These are phyloP conservation scores for Ciconia maguari DNA, from an alignment of 2,113 vertebrate genomes.

Conservation along the genomic window DNA sequence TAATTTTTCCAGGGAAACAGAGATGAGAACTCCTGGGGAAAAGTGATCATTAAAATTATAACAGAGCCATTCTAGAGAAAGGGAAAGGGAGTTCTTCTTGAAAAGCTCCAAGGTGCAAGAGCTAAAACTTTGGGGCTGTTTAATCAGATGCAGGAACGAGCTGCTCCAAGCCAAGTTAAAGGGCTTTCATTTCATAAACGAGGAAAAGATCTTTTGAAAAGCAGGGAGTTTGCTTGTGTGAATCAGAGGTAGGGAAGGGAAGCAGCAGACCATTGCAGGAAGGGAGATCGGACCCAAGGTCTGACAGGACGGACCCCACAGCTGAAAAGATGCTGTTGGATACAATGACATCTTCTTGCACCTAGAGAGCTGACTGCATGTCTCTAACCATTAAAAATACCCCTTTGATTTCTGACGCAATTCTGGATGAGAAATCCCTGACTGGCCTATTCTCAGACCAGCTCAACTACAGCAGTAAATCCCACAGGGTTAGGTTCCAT, in stretches of 20 bases:
- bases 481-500: not conserved
- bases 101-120: not conserved
- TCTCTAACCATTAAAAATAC: not conserved
- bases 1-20: slow-evolving; percentile 25
- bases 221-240: not conserved
- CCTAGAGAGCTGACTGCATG: not conserved
- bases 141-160: not conserved
- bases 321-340: not conserved
- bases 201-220: not conserved
- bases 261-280: fast-evolving
- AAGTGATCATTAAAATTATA: not conserved
- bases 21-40: not conserved
- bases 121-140: not conserved
- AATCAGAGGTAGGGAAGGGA: not conserved
- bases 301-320: not conserved
- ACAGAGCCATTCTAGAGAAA: not conserved
- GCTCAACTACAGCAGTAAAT: not conserved
- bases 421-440: not conserved
- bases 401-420: not conserved
- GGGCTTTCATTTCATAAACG: not conserved
- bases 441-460: not conserved
- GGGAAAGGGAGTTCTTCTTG: not conserved
- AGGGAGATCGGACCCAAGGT: not conserved
- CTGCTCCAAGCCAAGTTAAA: not conserved
- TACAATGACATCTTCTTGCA: not conserved